A percentile compares a stretch with the other conserved stretches of the same genome.
phyloP scores from a whole-genome alignment of 2,797 vertebrate genomes.

The Poeciliopsis gracilis region DNA sequence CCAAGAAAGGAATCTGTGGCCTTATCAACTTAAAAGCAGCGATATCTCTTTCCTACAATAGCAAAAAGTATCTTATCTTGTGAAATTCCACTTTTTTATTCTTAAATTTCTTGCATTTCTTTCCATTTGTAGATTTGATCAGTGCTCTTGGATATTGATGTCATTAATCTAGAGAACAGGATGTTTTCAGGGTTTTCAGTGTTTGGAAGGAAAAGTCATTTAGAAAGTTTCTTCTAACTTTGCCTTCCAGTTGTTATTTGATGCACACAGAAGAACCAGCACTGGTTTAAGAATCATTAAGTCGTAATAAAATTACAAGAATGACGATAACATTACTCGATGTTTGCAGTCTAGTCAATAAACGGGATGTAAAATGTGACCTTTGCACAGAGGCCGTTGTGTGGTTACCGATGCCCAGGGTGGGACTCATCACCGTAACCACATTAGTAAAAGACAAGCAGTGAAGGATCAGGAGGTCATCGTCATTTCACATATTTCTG shows the following conservation, averaged over 20 bases:
- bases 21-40: not conserved
- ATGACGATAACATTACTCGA: not conserved
- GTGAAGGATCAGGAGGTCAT: not conserved
- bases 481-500: not conserved
- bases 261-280: not conserved
- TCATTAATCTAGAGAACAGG: not conserved
- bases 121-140: not conserved
- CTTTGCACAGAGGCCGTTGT: not conserved
- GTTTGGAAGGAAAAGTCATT: not conserved
- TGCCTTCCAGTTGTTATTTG: not conserved
- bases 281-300: not conserved
- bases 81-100: not conserved
- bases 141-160: not conserved
- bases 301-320: not conserved
- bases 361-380: not conserved
- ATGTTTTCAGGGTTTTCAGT: not conserved
- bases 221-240: not conserved
- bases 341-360: slow-evolving; percentile 5
- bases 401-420: not conserved
- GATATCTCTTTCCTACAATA: not conserved
- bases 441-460: slow-evolving; percentile 3
- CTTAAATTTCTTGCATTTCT: not conserved
- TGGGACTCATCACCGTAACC: slow-evolving; percentile 2
- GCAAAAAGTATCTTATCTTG: not conserved
- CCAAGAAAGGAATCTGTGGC: not conserved